phyloP scores from a whole-genome alignment of 2,797 vertebrate genomes.

The Clamator glandarius region DNA sequence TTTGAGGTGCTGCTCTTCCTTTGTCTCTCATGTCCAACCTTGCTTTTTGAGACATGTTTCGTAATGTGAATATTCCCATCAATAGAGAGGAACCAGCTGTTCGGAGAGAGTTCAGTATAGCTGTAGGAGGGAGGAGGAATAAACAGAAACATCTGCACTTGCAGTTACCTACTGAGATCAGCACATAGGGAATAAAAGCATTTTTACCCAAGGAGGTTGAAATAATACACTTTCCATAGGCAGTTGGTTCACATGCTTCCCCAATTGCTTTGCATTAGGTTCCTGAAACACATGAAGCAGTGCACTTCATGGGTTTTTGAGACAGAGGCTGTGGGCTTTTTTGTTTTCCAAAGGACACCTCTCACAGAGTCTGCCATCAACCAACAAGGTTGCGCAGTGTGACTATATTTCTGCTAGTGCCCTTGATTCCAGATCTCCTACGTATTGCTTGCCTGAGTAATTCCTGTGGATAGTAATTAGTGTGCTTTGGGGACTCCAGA shows the following conservation, averaged over 20 bases:
- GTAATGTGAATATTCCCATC: background rate
- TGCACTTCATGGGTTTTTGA: background rate
- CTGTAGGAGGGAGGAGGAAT: background rate
- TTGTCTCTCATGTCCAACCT: background rate
- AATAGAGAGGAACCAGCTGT: background rate
- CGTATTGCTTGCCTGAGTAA: background rate
- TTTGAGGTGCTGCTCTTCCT: background rate
- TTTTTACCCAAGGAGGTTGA: background rate
- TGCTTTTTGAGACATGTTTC: background rate
- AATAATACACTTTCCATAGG: background rate
- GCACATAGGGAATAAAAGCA: background rate
- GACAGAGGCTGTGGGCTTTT: background rate
- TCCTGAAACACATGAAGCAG: background rate
- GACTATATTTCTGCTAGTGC: background rate
- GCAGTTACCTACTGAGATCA: background rate
- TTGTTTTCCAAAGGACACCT: background rate
- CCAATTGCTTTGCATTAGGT: background rate
- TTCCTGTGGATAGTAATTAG: background rate
- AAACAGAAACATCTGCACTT: background rate
- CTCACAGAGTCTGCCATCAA: background rate
- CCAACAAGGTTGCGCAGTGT: rapidly evolving
- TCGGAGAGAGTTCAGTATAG: background rate
- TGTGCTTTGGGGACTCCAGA: background rate
- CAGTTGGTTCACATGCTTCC: background rate
- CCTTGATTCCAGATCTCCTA: background rate